Evolutionary conservation across 2,797 vertebrate genomes (phyloP).

Genomic region (Leptodactylus fallax): DNA sequence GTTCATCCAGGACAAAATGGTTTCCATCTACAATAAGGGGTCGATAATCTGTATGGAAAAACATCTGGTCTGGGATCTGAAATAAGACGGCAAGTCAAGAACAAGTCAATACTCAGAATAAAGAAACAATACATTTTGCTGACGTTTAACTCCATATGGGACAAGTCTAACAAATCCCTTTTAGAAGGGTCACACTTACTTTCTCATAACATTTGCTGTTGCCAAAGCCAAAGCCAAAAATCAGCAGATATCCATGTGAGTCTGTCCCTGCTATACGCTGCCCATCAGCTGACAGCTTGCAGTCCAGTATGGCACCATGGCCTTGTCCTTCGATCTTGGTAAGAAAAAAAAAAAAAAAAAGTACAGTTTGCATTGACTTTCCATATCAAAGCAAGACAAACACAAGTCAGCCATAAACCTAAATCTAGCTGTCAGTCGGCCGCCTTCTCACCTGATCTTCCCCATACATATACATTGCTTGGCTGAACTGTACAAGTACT

Average conservation of each 20-base stretch:
- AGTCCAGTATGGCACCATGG: constrained; percentile 96
- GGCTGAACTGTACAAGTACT: no score
- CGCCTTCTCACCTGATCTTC: no score
- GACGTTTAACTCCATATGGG: no score
- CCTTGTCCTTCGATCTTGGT: constrained; percentile 95
- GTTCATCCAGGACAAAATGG: constrained; percentile 95
- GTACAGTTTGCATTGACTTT: neutral
- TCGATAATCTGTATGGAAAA: constrained; percentile 98
- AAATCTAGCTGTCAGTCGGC: no score
- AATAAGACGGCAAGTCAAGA: neutral
- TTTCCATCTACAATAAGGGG: constrained; percentile 93
- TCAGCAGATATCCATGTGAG: constrained; percentile 94
- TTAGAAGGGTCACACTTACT: constrained; percentile 72
- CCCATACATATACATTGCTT: no score
- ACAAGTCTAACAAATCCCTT: no score
- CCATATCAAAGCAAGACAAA: neutral
- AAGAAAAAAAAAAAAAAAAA: neutral
- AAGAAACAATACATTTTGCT: neutral
- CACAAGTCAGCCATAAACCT: no score
- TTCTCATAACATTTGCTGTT: constrained; percentile 93
- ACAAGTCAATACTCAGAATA: neutral
- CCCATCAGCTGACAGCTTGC: constrained; percentile 95
- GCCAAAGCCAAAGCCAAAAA: constrained; percentile 96
- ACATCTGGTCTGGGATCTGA: constrained; percentile 98
- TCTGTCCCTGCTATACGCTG: constrained; percentile 96